These are phyloP conservation scores for Mamestra brassicae DNA, from an alignment of 2,888 invertebrate genomes.

Conservation along the genomic window DNA sequence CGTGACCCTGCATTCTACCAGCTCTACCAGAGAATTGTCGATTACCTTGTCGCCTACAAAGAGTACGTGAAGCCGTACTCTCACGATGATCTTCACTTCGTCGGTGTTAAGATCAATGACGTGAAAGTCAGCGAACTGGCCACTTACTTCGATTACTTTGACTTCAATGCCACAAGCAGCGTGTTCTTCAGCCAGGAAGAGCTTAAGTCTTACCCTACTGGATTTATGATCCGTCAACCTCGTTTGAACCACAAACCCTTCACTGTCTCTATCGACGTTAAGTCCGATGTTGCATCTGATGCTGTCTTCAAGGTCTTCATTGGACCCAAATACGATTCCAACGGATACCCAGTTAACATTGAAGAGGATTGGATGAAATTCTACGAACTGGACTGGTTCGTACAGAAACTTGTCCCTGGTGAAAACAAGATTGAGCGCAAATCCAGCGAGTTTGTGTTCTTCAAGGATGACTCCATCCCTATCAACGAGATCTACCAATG, in stretches of 20 bases:
- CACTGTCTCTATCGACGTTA: slow-evolving; percentile 91
- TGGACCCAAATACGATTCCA: slow-evolving; percentile 93
- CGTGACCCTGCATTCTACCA: slow-evolving; percentile 94
- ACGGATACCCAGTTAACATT: slow-evolving; percentile 87
- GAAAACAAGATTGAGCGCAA: slow-evolving; percentile 92
- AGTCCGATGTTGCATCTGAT: slow-evolving; percentile 90
- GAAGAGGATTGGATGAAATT: slow-evolving; percentile 91
- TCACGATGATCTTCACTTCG: slow-evolving; percentile 89
- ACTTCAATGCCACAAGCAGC: slow-evolving; percentile 91
- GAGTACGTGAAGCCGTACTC: slow-evolving; percentile 90
- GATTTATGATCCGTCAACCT: slow-evolving; percentile 91
- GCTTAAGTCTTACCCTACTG: slow-evolving; percentile 78
- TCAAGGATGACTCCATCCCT: slow-evolving; percentile 92
- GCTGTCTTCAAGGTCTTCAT: slow-evolving; percentile 93
- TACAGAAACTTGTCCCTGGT: slow-evolving; percentile 91
- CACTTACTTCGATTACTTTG: slow-evolving; percentile 93
- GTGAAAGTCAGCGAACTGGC: slow-evolving; percentile 91
- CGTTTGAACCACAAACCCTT: slow-evolving; percentile 94
- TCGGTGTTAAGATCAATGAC: slow-evolving; percentile 91
- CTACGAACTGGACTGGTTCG: slow-evolving; percentile 91
- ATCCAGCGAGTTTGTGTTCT: slow-evolving; percentile 92
- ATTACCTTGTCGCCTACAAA: slow-evolving; percentile 92
- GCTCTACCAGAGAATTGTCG: slow-evolving; percentile 91
- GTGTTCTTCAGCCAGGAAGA: slow-evolving; percentile 78
- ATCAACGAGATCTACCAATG: slow-evolving; percentile 91